phyloP scores from a whole-genome alignment of 1,140 invertebrate species.

The Pogonognathellus flavescens region DNA sequence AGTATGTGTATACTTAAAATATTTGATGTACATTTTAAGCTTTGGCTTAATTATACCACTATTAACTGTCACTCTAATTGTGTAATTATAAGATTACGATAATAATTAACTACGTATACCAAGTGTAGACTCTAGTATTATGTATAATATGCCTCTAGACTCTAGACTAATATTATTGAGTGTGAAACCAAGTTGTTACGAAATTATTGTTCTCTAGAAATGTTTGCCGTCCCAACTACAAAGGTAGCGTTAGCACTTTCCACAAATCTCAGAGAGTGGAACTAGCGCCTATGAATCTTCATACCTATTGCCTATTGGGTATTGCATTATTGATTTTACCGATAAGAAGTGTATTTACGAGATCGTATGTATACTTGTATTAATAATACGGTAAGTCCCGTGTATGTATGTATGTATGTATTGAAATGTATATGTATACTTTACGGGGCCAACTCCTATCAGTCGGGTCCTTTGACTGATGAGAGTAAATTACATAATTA shows the following conservation, averaged over 20 bases:
- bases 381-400: slow-evolving; percentile 43
- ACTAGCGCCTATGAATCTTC: slow-evolving; percentile 24
- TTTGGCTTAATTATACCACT: background rate
- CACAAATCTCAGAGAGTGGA: slow-evolving; percentile 43
- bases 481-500: slow-evolving; percentile 41
- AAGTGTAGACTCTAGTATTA: slow-evolving; percentile 41
- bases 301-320: slow-evolving; percentile 47
- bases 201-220: slow-evolving; percentile 57
- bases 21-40: background rate
- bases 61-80: slow-evolving; percentile 7
- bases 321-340: slow-evolving; percentile 50
- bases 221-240: slow-evolving; percentile 56
- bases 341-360: slow-evolving; percentile 47
- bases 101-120: background rate
- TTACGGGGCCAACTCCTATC: slow-evolving; percentile 39
- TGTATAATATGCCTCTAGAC: slow-evolving; percentile 28
- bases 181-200: slow-evolving; percentile 39
- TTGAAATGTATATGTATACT: slow-evolving; percentile 40
- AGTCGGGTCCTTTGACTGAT: slow-evolving; percentile 45
- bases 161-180: slow-evolving; percentile 43
- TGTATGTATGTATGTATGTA: slow-evolving; percentile 50
- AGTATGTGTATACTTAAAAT: background rate
- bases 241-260: slow-evolving; percentile 42
- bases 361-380: slow-evolving; percentile 46
- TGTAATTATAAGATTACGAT: slow-evolving; percentile 20